phyloP scores from a whole-genome alignment of 2,113 vertebrate genomes.

The Otus sunia region DNA sequence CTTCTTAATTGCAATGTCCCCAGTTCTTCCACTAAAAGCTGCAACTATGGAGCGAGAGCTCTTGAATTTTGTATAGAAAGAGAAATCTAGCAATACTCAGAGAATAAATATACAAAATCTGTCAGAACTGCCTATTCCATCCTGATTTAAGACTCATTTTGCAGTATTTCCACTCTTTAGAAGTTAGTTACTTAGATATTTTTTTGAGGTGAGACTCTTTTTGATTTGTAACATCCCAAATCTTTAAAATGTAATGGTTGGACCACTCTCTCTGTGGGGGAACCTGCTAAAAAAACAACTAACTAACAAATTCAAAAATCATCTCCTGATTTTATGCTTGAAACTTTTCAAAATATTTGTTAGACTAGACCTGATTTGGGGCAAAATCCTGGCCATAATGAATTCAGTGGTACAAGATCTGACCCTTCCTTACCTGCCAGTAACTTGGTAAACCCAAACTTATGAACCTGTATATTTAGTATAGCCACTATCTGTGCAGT shows the following conservation, averaged over 20 bases:
- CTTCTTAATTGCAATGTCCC: neutral
- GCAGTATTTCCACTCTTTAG: neutral
- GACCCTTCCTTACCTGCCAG: neutral
- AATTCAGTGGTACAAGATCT: neutral
- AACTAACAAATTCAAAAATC: neutral
- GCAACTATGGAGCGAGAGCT: neutral
- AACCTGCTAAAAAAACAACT: neutral
- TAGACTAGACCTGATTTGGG: neutral
- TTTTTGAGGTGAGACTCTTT: neutral
- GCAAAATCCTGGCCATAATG: neutral
- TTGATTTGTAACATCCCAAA: neutral
- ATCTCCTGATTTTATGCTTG: neutral
- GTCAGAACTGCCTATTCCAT: neutral
- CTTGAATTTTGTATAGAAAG: neutral
- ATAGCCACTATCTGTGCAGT: neutral
- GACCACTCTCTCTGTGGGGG: neutral
- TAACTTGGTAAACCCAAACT: neutral
- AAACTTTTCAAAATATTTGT: neutral
- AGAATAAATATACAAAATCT: neutral
- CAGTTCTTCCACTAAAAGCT: neutral
- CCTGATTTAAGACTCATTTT: neutral
- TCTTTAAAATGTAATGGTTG: neutral
- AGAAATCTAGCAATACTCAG: neutral
- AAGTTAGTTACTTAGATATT: neutral
- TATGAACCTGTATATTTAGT: neutral